Base-by-base conservation (phyloP, 2,797 vertebrate species). In the Paramormyrops hopkinsi region DNA sequence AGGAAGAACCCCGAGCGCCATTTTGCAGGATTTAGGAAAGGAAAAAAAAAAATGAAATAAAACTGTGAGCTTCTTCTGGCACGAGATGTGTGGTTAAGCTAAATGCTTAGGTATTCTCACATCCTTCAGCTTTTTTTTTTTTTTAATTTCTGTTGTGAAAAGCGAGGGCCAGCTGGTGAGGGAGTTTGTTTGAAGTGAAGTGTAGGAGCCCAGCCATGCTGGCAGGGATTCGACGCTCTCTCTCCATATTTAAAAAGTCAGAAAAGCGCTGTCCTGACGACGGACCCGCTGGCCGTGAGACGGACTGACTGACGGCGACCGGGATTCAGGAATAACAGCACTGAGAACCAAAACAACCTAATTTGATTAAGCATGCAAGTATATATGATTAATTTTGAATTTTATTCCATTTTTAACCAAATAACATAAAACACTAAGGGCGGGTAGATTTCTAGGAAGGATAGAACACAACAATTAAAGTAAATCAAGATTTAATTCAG, bases 1-100 rank as follows among this genome's bases (percentile, higher is more conserved):
- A 95, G 94, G 94, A 96, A 95, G 94, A 95, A 96, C 95, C 95
- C 95, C 94, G 94, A 96, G 95, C 95, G 93, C 93, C 94, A 94
- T 92, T 95, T 93, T 91, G 95, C 94, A 92, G 93, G 93, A 94
- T 95, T 96, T 96, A 94, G 94, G 95, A 94, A 96, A 95, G 54
- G 25, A 94, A 93, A 94, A 92, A 94, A 90, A 94, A 94, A 95
- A 91, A 95, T 91, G 92, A 93, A 92, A 91, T 92, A 92, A 88
- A 95, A 95, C 93, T 93, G 93, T 92, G 92, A 95, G 94, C 95
- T 94, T 93, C 92, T 94, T 94, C 94, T 95, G 95, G 92, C 93
- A 93, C 92, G 93, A 94, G 93, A 93, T 93, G 91, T 92, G 93
- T 93, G 93, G 94, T 93, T 92, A 92, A 93, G 89, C 87, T 91